Evolutionary conservation across 2,888 invertebrate genomes (phyloP).

Genomic region (Yponomeuta plumbellus): DNA sequence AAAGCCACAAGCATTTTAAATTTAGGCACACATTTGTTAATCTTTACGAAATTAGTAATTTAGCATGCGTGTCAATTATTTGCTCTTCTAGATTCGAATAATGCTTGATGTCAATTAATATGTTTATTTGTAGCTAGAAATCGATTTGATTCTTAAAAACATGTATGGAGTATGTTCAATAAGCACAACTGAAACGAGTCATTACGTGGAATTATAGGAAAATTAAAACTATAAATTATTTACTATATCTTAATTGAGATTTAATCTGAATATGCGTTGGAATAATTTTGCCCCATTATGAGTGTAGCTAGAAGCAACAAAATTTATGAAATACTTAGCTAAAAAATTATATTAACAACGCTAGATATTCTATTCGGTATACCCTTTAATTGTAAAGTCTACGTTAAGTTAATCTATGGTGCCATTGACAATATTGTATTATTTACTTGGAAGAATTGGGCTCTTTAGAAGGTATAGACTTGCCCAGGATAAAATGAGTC

Average conservation of each 20-base stretch:
- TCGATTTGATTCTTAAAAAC: neutral
- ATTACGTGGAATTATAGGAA: neutral
- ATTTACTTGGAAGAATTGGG: neutral
- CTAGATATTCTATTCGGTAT: neutral
- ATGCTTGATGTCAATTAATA: slow-evolving; percentile 7
- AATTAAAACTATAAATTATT: slow-evolving; percentile 13
- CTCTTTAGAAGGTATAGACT: no score
- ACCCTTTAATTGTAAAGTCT: slow-evolving; percentile 1
- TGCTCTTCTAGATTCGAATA: neutral
- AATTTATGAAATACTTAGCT: neutral
- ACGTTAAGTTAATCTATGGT: slow-evolving; percentile 37
- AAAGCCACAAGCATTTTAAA: neutral
- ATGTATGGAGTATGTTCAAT: neutral
- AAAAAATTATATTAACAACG: neutral
- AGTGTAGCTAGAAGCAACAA: no score
- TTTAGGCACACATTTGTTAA: neutral
- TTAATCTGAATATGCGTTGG: neutral
- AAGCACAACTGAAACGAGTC: neutral
- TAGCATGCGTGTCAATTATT: slow-evolving; percentile 1
- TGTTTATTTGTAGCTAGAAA: neutral
- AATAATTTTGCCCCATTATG: no score
- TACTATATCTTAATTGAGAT: neutral
- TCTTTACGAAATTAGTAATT: neutral
- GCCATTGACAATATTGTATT: slow-evolving; percentile 62
- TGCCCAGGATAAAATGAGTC: no score